phyloP scores from a whole-genome alignment of 2,888 invertebrate genomes.

The Sepioteuthis lessoniana region DNA sequence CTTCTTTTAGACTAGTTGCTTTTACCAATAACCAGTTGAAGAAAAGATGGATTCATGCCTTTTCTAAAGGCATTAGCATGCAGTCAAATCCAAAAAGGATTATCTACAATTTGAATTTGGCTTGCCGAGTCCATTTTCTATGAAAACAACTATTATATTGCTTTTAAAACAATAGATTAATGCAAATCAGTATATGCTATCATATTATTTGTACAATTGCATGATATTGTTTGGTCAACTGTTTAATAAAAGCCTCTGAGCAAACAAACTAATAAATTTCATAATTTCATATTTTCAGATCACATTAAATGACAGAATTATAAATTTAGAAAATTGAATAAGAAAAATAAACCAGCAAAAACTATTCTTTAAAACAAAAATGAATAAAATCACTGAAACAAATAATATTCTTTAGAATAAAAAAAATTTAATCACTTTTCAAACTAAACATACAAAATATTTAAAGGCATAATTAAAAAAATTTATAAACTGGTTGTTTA shows the following conservation, averaged over 20 bases:
- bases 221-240: not conserved
- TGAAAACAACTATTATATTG: no score
- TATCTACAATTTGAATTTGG: no score
- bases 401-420: not conserved
- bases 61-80: no score
- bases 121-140: no score
- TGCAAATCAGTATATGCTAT: no score
- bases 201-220: not conserved
- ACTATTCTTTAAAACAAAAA: not conserved
- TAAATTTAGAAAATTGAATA: not conserved
- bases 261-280: not conserved
- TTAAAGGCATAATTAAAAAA: not conserved
- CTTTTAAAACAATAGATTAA: no score
- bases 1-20: no score
- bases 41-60: no score
- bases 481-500: not conserved
- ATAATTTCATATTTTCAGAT: not conserved
- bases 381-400: not conserved
- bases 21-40: no score
- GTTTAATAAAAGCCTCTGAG: not conserved
- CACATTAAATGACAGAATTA: not conserved
- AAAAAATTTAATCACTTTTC: not conserved
- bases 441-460: not conserved
- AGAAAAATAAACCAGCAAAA: not conserved
- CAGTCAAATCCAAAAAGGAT: no score